Base-by-base conservation (phyloP, 2,797 vertebrate species). In the Diplodus puntazzo region DNA sequence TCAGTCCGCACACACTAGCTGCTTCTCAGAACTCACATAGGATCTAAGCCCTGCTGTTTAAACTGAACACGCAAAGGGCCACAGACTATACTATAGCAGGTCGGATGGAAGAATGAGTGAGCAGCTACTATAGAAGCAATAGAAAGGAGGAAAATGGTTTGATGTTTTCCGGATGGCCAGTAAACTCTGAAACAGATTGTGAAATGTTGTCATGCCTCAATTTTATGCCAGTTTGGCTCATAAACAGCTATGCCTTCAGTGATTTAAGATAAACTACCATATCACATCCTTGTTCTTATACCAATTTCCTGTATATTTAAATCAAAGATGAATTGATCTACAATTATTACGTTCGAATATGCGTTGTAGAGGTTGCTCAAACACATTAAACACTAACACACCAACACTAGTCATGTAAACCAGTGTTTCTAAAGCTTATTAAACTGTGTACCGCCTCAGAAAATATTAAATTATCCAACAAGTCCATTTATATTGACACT, bases 21-120 rank as follows among this genome's bases (percentile, higher is more conserved):
- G 89, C 80, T 91, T 92, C 92, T 91, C 88, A 91, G 89, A 89
- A 89, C 81, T 84, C 77, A 79, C 83, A 92, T 75, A 87, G 91
- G 83, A 86, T 83, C 79, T 88, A 88, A 87, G 81, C 86, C 86
- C 72, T 2, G 73, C 89, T 88, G 87, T 88, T 87, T 66, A 80
- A 85, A 91, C 81, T 75, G 53, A 70, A 85, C 88, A 86, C 60
- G 43, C 88, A 77, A 77, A 81, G 72, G 75, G 72, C 73, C 77
- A 55, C 80, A 39, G 67, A 71, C 79, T 78, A 59, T 70, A 66
- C 80, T 27, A 57, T 42, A 69, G 73, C 1, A 57, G 64, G 55
- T 76, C 18, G 18, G 45, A 72, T 30, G 48, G 59, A 55, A 34
- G 55, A 54, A 58, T 3, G 66, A 59, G 27, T 39, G 69, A 57